Base-by-base conservation (phyloP, 2,797 vertebrate species). In the Phataginus tricuspis region DNA sequence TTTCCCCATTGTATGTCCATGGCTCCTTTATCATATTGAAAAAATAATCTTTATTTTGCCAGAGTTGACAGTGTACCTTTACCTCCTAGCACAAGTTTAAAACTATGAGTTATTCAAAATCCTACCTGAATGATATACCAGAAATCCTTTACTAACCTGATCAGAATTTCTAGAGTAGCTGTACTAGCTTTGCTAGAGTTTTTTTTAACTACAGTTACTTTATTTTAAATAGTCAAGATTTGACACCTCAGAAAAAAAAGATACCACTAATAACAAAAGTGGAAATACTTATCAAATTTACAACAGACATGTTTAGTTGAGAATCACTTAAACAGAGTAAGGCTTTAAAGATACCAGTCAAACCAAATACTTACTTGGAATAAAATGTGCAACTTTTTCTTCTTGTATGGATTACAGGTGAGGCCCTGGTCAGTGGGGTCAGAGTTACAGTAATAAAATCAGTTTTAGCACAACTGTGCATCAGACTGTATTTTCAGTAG, bases 201-300 rank as follows among this genome's bases (percentile, higher is more conserved):
- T 42, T 45, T 98, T 98, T 98, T 98, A 99, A 98, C 99, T 98
- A 98, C 98, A 99, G 98, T 94, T 98, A 97, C 97, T 98, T 98
- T 97, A 97, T 96, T 97, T 98, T 98, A 98, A 98, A 98, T 92
- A 98, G 72, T 97, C 98, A 97, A 97, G 97, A 98, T 97, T 96
- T 97, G 97, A 98, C 98, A 98, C 98, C 95, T 97, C 59, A 97
- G 93, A 95, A 45, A 45, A 97, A 96, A 97, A 98, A 97, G 96
- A 97, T 97, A 97, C 90, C 98, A 99, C 97, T 98, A 99, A 99
- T 99, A 99, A 99, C 98, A 98, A 98, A 99, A 98, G 98, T 98
- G 97, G 98, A 99, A 98, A 98, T 97, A 95, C 69, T 98, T 98
- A 98, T 95, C 97, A 97, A 96, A 98, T 95, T 97, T 98, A 97